phyloP scores from a whole-genome alignment of 2,888 invertebrate species.

The Rotaria socialis region DNA sequence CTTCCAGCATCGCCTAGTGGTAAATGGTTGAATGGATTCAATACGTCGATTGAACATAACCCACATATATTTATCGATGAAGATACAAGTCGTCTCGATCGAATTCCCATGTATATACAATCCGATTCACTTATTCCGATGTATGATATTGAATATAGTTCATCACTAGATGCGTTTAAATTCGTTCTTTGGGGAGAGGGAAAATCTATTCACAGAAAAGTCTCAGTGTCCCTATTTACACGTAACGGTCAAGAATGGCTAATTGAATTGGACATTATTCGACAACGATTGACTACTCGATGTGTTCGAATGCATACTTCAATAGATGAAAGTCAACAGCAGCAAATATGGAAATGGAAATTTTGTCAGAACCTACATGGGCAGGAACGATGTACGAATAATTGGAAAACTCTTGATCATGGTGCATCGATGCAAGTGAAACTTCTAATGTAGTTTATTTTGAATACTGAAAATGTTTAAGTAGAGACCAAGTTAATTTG shows the following conservation, averaged over 20 bases:
- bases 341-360: neutral
- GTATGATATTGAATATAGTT: neutral
- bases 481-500: too few relatives aligned
- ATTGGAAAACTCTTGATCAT: neutral
- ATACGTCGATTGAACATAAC: neutral
- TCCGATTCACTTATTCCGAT: neutral
- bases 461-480: too few relatives aligned
- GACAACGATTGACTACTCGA: neutral
- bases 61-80: neutral
- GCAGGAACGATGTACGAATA: neutral
- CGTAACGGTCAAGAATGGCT: slow-evolving; percentile 31
- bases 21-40: neutral
- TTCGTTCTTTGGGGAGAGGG: neutral
- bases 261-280: neutral
- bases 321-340: neutral
- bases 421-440: neutral
- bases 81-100: slow-evolving; percentile 20
- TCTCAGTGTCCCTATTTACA: neutral
- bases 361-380: neutral
- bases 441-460: neutral
- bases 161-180: neutral
- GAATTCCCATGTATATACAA: neutral
- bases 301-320: neutral
- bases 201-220: neutral
- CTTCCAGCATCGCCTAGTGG: neutral